A percentile compares a stretch with the other conserved stretches of the same genome.
Evolutionary conservation across 2,113 vertebrate genomes (phyloP).

Genomic region (Dromas ardeola): DNA sequence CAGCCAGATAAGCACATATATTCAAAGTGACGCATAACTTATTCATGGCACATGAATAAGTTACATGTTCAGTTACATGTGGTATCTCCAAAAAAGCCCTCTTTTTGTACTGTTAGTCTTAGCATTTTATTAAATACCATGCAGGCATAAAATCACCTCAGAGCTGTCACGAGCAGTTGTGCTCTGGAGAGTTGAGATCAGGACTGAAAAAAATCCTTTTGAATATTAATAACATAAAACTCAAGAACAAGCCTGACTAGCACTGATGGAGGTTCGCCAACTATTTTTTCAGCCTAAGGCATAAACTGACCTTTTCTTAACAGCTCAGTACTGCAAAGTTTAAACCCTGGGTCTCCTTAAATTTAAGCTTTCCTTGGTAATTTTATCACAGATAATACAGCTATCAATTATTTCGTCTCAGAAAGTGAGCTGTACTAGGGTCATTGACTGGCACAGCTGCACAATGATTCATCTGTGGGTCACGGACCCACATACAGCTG

Average conservation of each 20-base stretch:
- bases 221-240: constrained; percentile 34
- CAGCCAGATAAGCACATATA: background rate
- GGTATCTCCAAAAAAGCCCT: background rate
- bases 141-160: background rate
- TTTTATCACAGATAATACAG: background rate
- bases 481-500: background rate
- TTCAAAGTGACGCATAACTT: background rate
- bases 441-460: background rate
- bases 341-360: background rate
- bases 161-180: background rate
- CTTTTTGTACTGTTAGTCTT: background rate
- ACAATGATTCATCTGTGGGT: background rate
- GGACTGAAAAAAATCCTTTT: background rate
- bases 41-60: background rate
- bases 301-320: constrained; percentile 55
- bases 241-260: constrained; percentile 18
- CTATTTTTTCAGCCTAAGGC: constrained; percentile 4
- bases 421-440: background rate
- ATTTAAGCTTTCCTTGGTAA: background rate
- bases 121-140: background rate
- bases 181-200: constrained; percentile 31
- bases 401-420: background rate
- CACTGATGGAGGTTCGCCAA: background rate
- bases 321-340: background rate
- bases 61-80: background rate